These are phyloP conservation scores for Yoshiicerus persimilis DNA, from an alignment of 1,140 invertebrate genomes.

Conservation along the genomic window DNA sequence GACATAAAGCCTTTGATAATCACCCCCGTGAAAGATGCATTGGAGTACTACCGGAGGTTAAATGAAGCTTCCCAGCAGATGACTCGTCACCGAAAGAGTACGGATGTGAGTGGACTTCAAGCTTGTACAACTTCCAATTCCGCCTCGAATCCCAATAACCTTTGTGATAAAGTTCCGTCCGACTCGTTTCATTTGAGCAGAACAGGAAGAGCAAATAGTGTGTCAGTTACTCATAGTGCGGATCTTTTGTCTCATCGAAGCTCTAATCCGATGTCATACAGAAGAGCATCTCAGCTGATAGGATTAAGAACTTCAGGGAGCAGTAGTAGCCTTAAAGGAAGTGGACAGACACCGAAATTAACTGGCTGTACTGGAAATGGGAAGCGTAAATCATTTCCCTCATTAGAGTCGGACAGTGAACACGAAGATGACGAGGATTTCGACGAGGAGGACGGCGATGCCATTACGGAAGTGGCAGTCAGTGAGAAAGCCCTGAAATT, in stretches of 20 bases:
- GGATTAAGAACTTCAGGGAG: conserved; percentile 9
- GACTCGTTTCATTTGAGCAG: conserved; percentile 24
- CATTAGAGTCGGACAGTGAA: conserved; percentile 43
- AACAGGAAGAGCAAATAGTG: conserved; percentile 29
- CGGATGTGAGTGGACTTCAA: conserved; percentile 57
- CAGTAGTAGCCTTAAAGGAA: neutral
- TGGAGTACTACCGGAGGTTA: conserved; percentile 66
- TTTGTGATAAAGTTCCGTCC: conserved; percentile 50
- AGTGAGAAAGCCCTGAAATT: conserved; percentile 72
- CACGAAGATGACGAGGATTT: conserved; percentile 53
- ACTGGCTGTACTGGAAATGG: conserved; percentile 9
- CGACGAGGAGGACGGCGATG: conserved; percentile 66
- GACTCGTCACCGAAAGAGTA: conserved; percentile 63
- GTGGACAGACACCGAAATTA: neutral
- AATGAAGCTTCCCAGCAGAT: conserved; percentile 68
- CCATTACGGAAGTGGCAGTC: conserved; percentile 73
- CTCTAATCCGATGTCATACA: conserved; percentile 24
- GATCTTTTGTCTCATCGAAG: conserved; percentile 1
- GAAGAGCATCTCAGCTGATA: conserved; percentile 32
- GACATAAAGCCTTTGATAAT: conserved; percentile 61
- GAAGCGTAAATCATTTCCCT: conserved; percentile 38
- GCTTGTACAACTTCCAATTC: conserved; percentile 23
- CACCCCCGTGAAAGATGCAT: conserved; percentile 62
- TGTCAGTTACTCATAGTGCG: conserved; percentile 26
- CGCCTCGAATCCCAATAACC: conserved; percentile 25